phyloP scores from a whole-genome alignment of 2,113 vertebrate species.

The human (Homo sapiens) region GRCh38 chr14:96723001-96723500 shows the following conservation, averaged over 20 bases:
- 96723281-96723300: not conserved
- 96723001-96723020: not conserved
- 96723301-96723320: not conserved
- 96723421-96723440: not conserved
- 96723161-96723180: rapidly evolving
- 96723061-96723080: not conserved
- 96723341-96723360: rapidly evolving
- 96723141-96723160: rapidly evolving
- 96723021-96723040: not conserved
- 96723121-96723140: not conserved
- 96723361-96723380: rapidly evolving
- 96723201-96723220: not conserved
- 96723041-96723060: not conserved
- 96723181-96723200: rapidly evolving
- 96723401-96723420: not conserved
- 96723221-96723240: not conserved
- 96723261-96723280: rapidly evolving
- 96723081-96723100: not conserved
- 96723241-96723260: not conserved
- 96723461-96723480: no score
- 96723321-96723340: not conserved
- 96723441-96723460: no score
- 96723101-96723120: rapidly evolving
- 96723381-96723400: not conserved
- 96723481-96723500: not conserved